Conservation (phyloP, 1,140 invertebrate genomes). For the Drosophila tristis region DNA sequence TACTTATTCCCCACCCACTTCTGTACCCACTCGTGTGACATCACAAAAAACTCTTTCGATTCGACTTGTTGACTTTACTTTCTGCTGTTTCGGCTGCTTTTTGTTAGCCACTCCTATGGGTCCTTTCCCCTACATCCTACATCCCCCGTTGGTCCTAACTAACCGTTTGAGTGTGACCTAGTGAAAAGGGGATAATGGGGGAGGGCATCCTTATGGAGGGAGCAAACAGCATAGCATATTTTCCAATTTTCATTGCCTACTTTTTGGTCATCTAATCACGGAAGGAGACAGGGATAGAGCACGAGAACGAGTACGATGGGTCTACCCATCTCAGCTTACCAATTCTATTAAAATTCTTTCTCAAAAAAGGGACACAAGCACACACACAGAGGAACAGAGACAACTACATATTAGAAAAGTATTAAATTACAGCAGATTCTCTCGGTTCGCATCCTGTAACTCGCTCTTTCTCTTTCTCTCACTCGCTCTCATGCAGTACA, state of each 20-base stretch:
- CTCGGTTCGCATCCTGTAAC: background rate
- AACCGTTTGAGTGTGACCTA: slow-evolving; percentile 24
- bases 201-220: slow-evolving; percentile 5
- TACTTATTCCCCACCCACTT: slow-evolving; percentile 30
- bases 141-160: background rate
- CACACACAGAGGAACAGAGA: slow-evolving; percentile 33
- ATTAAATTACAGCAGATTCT: slow-evolving; percentile 70
- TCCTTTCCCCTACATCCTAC: too few species aligned
- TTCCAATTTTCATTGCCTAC: slow-evolving; percentile 62
- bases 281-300: background rate
- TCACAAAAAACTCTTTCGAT: slow-evolving; percentile 33
- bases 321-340: slow-evolving; percentile 68
- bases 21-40: slow-evolving; percentile 16
- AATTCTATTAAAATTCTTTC: slow-evolving; percentile 81
- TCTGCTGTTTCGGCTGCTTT: slow-evolving; percentile 37
- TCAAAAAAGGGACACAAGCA: slow-evolving; percentile 56
- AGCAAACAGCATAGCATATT: slow-evolving; percentile 42
- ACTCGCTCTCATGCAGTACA: slow-evolving; percentile 24
- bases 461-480: too few species aligned
- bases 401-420: slow-evolving; percentile 80
- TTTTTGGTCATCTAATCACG: slow-evolving; percentile 73
- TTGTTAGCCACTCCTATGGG: background rate
- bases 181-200: background rate
- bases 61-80: slow-evolving; percentile 46
- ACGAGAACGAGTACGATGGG: background rate